phyloP scores from a whole-genome alignment of 2,888 invertebrate genomes.

The Drosophila kokeensis region DNA sequence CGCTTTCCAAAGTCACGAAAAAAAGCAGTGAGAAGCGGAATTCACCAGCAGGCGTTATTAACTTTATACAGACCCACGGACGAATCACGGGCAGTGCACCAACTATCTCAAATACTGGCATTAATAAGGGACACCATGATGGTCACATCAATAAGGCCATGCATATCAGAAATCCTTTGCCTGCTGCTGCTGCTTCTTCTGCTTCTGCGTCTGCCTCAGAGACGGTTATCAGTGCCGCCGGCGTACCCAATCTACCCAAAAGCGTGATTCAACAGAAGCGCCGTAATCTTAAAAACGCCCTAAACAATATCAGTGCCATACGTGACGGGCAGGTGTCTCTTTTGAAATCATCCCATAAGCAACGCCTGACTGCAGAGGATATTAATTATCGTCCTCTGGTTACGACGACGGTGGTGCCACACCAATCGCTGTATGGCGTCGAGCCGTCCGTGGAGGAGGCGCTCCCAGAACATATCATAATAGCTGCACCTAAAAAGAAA shows the following conservation, averaged over 20 bases:
- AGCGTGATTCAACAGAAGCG: constrained; percentile 79
- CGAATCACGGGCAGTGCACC: constrained; percentile 67
- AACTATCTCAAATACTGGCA: constrained; percentile 36
- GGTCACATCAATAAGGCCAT: constrained; percentile 17
- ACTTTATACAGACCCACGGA: constrained; percentile 76
- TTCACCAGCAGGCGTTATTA: constrained; percentile 72
- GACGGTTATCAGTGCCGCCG: constrained; percentile 23
- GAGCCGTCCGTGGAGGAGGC: constrained; percentile 70
- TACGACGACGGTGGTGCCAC: constrained; percentile 51
- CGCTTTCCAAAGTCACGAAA: constrained; percentile 31
- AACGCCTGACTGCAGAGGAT: constrained; percentile 29
- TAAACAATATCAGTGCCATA: constrained; percentile 76
- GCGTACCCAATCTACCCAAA: constrained; percentile 54
- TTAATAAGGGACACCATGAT: constrained; percentile 15
- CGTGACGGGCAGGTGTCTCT: constrained; percentile 79
- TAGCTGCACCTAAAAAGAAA: constrained; percentile 71
- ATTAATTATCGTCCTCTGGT: constrained; percentile 49
- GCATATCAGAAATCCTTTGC: constrained; percentile 3
- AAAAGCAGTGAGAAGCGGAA: constrained; percentile 51
- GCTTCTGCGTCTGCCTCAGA: constrained; percentile 1
- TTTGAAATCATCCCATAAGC: constrained; percentile 75
- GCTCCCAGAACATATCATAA: constrained; percentile 71
- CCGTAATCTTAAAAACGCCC: constrained; percentile 77
- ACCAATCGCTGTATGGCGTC: constrained; percentile 46
- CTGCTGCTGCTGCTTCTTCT: constrained; percentile 3